A percentile compares a stretch with the other conserved stretches of the same genome.
Evolutionary conservation across 2,888 invertebrate genomes (phyloP).

Genomic region (Herminia tarsipennalis): DNA sequence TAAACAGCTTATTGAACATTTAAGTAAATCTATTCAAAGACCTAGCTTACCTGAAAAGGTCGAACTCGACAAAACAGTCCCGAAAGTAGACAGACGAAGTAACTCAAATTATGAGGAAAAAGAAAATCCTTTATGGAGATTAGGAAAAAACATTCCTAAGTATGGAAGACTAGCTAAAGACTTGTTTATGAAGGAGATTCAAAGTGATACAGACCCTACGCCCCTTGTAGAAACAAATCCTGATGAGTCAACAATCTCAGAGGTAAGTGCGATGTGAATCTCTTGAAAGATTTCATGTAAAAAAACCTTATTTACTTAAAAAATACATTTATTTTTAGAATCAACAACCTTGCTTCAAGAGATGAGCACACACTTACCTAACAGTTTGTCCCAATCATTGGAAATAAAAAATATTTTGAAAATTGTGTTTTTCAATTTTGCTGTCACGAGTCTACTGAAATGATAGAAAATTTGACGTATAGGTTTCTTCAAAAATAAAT

Average conservation of each 20-base stretch:
- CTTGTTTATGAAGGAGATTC: conserved; percentile 50
- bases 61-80: conserved; percentile 41
- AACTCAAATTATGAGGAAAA: conserved; percentile 22
- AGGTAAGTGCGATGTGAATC: conserved; percentile 44
- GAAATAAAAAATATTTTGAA: conserved; percentile 24
- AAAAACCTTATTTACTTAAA: background rate
- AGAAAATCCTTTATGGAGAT: conserved; percentile 52
- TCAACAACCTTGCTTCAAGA: conserved; percentile 5
- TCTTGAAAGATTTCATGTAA: conserved; percentile 13
- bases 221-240: conserved; percentile 50
- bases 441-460: conserved; percentile 25
- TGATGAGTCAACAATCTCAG: conserved; percentile 10
- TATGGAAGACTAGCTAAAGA: conserved; percentile 61
- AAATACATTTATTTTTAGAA: background rate
- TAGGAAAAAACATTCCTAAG: conserved; percentile 58
- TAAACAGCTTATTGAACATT: conserved; percentile 54
- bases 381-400: background rate
- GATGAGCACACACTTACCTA: conserved; percentile 10
- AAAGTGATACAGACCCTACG: conserved; percentile 49
- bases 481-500: background rate
- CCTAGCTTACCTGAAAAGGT: conserved; percentile 61
- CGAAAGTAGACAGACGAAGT: conserved; percentile 38
- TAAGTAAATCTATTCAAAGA: conserved; percentile 45
- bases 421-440: conserved; percentile 18
- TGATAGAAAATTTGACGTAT: conserved; percentile 28